phyloP scores from a whole-genome alignment of 2,113 vertebrate genomes.

The Grammomys dolichurus region DNA sequence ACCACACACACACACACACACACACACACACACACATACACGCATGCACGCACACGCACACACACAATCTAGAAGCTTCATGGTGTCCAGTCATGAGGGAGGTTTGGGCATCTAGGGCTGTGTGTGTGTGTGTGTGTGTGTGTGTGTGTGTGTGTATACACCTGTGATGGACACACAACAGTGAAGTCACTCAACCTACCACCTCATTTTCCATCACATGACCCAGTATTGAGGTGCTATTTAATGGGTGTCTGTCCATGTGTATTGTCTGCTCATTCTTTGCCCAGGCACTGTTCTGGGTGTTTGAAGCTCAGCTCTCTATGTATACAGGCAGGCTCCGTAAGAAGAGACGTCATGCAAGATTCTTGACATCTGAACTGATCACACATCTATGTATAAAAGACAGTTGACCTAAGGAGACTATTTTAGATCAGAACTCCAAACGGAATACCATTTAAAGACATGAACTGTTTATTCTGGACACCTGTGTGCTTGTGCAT shows the following conservation, averaged over 20 bases:
- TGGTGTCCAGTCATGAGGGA: neutral
- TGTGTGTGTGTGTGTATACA: neutral
- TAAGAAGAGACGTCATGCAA: neutral
- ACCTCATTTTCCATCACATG: neutral
- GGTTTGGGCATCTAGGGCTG: neutral
- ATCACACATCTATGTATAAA: neutral
- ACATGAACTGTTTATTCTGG: too few relatives aligned
- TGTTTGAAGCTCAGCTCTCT: too few relatives aligned
- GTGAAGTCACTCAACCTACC: too few relatives aligned
- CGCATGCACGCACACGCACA: too few relatives aligned
- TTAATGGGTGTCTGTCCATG: rapidly evolving
- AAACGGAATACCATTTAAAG: too few relatives aligned
- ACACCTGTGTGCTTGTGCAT: too few relatives aligned
- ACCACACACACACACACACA: too few relatives aligned
- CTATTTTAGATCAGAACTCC: neutral
- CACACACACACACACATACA: neutral
- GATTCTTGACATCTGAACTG: neutral
- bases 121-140: neutral
- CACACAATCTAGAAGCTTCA: neutral
- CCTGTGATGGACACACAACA: neutral
- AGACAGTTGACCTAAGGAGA: neutral
- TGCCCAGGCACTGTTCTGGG: rapidly evolving
- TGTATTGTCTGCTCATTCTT: rapidly evolving
- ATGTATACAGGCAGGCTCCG: neutral
- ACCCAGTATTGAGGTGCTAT: neutral